phyloP scores from a whole-genome alignment of 1,140 invertebrate species.

The Conopomorpha cramerella region DNA sequence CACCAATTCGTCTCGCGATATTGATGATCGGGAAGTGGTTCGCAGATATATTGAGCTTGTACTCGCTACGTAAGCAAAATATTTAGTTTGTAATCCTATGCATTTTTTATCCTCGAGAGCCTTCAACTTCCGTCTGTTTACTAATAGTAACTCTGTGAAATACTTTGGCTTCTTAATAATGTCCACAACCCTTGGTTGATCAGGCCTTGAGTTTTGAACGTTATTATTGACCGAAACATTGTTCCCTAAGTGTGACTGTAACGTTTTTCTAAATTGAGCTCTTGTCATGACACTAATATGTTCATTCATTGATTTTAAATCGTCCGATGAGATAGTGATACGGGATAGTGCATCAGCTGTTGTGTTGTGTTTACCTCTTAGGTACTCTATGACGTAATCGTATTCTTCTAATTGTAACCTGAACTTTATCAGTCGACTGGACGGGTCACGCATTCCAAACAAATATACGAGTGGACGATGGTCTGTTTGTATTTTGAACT shows the following conservation, averaged over 20 bases:
- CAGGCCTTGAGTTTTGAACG: background rate
- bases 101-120: background rate
- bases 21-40: background rate
- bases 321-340: background rate
- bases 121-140: background rate
- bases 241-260: background rate
- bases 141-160: background rate
- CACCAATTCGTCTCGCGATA: background rate
- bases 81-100: background rate
- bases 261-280: background rate
- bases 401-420: background rate
- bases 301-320: background rate
- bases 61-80: background rate
- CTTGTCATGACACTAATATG: background rate
- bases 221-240: background rate
- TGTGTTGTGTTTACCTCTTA: background rate
- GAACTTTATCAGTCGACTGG: background rate
- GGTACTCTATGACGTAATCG: background rate
- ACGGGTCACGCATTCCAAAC: background rate
- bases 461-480: background rate
- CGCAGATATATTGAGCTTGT: background rate
- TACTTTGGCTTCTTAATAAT: background rate
- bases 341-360: background rate
- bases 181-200: background rate
- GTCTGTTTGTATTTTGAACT: background rate